These are phyloP conservation scores for Drosophila neonasuta DNA, from an alignment of 2,888 invertebrate species.

Conservation along the genomic window DNA sequence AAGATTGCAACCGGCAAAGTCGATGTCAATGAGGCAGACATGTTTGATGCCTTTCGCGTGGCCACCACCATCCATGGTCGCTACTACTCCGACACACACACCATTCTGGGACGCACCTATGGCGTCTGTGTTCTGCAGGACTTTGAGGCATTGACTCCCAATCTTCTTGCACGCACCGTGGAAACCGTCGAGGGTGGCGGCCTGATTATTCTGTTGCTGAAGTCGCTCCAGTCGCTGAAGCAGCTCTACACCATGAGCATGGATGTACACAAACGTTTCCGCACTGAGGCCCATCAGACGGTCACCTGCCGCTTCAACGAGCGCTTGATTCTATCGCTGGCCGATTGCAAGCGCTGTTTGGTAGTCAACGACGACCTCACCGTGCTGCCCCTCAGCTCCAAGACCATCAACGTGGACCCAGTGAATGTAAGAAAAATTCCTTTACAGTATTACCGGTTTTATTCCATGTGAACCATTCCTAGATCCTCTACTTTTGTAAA, in stretches of 20 bases:
- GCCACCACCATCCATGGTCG: constrained; percentile 98
- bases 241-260: constrained; percentile 98
- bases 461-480: too few species aligned
- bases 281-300: constrained; percentile 96
- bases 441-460: too few species aligned
- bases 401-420: constrained; percentile 91
- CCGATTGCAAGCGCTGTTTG: constrained; percentile 92
- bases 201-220: constrained; percentile 93
- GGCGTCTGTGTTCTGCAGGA: constrained; percentile 98
- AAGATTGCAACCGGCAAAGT: constrained; percentile 94
- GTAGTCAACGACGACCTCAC: constrained; percentile 97
- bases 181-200: constrained; percentile 99
- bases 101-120: constrained; percentile 98
- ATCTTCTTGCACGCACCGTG: constrained; percentile 96
- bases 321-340: constrained; percentile 94
- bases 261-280: constrained; percentile 97
- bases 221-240: constrained; percentile 92
- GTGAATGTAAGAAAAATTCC: constrained; percentile 83
- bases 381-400: constrained; percentile 95
- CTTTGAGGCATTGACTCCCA: constrained; percentile 98
- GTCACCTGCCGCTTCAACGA: constrained; percentile 98
- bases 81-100: constrained; percentile 98
- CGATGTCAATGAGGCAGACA: constrained; percentile 95
- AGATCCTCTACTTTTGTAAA: too few species aligned
- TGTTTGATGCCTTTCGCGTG: constrained; percentile 97